Base-by-base conservation (phyloP, 2,888 invertebrate genomes). In the Tridacna crocea region DNA sequence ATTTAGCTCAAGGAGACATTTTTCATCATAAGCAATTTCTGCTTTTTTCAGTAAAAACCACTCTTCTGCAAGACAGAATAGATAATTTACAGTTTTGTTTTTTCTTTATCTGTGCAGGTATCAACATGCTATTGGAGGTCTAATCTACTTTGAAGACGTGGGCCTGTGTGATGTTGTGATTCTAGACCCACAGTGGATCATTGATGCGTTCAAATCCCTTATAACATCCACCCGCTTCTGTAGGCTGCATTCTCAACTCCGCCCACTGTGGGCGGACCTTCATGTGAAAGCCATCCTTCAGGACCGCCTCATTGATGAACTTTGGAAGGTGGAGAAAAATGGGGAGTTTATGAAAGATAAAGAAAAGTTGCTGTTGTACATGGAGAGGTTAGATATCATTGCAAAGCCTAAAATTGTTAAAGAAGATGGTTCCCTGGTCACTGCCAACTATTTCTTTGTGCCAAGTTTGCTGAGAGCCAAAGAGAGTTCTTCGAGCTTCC, bases 301-400 rank as follows among this genome's bases (percentile, higher is more conserved):
- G 22, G 83, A 84, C 48, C 70, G 84, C 36, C 76, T 87, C 0
- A 79, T 87, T 0, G 63, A 75, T n/a, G 75, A 75, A 19, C 81
- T 87, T 22, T 87, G 87, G 87, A 65, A 68, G 36, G 47, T 47
- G n/a, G 81, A 80, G n/a, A 63, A 79, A 17, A 74, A 79, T 11
- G 82, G 80, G n/a, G 72, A 61, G 22, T 83, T 84, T 36, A 36
- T 60, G 63, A 63, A 51, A 12, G 73, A 84, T 19, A 74, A 75
- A 46, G 80, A 84, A 11, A 81, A 78, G 24, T 36, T 87, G 17
- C 51, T 87, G 22, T 27, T 72, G n/a, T 84, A 84, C 36, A 84
- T 87, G 84, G 87, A 87, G 60, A 84, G 78, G n/a, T 36, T 87
- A 55, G 87, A 87, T 66, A 87, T 87, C 19, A 87, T 87, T 47